These are phyloP conservation scores for Romanomermis culicivorax DNA, from an alignment of 2,888 invertebrate genomes.

Conservation along the genomic window DNA sequence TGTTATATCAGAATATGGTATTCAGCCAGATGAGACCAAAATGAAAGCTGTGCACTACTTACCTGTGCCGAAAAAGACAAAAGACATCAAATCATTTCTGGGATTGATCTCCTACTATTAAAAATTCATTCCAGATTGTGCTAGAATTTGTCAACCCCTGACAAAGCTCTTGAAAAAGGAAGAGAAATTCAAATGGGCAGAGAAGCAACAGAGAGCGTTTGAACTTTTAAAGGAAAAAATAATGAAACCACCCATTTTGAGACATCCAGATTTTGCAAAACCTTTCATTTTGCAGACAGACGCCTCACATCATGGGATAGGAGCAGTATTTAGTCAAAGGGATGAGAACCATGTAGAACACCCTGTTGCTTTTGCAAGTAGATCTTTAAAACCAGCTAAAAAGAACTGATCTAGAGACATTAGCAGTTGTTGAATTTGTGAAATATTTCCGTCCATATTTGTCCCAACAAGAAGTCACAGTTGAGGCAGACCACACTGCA, in stretches of 20 bases:
- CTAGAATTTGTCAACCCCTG: conserved; percentile 8
- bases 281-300: conserved; percentile 20
- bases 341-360: conserved; percentile 8
- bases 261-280: conserved; percentile 16
- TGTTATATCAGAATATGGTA: conserved; percentile 18
- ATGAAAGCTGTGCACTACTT: conserved; percentile 15
- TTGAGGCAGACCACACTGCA: too few relatives aligned
- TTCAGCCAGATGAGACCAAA: conserved; percentile 19
- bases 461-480: conserved; percentile 21
- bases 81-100: conserved; percentile 16
- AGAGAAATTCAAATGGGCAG: conserved; percentile 13
- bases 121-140: conserved; percentile 13
- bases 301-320: conserved; percentile 19
- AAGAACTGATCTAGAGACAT: conserved; percentile 27
- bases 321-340: conserved; percentile 18
- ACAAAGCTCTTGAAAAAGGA: conserved; percentile 1
- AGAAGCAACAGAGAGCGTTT: conserved; percentile 9
- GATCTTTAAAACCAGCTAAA: conserved; percentile 19
- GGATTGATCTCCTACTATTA: conserved; percentile 25
- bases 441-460: too few relatives aligned
- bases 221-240: conserved; percentile 7
- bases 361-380: conserved; percentile 16
- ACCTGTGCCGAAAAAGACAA: conserved; percentile 15
- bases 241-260: conserved; percentile 12
- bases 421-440: too few relatives aligned